Evolutionary conservation across 2,888 invertebrate species (phyloP).

Genomic region (Drosophila neonasuta): DNA sequence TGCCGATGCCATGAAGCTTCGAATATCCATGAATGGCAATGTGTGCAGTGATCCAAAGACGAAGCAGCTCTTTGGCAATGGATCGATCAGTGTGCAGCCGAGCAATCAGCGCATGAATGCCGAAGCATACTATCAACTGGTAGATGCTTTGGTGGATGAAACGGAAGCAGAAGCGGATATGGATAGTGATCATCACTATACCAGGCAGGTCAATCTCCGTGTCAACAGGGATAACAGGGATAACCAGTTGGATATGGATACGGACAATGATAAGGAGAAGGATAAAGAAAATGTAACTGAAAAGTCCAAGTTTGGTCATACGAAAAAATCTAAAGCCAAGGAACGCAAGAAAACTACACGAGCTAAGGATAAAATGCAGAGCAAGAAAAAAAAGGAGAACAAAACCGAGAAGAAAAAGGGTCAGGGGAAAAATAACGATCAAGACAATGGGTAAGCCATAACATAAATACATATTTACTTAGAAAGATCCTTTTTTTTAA

Average conservation of each 20-base stretch:
- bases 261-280: background rate
- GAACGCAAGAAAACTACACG: background rate
- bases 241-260: background rate
- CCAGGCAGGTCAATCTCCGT: slow-evolving; percentile 14
- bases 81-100: slow-evolving; percentile 67
- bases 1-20: slow-evolving; percentile 67
- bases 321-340: background rate
- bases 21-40: slow-evolving; percentile 78
- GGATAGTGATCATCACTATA: slow-evolving; percentile 37
- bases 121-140: slow-evolving; percentile 9
- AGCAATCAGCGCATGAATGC: slow-evolving; percentile 8
- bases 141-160: slow-evolving; percentile 14
- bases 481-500: too few relatives aligned
- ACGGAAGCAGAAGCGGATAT: background rate
- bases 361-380: background rate
- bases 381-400: background rate
- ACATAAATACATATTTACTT: too few relatives aligned
- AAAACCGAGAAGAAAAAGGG: background rate
- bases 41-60: slow-evolving; percentile 68
- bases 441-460: too few relatives aligned
- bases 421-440: too few relatives aligned
- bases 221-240: background rate
- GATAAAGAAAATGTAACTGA: slow-evolving; percentile 2
- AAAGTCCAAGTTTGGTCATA: background rate
- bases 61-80: slow-evolving; percentile 71